Evolutionary conservation across 2,113 vertebrate genomes (phyloP), one percentile per base, ranked within the genome.

Genomic region (Orientallactaga bullata): DNA sequence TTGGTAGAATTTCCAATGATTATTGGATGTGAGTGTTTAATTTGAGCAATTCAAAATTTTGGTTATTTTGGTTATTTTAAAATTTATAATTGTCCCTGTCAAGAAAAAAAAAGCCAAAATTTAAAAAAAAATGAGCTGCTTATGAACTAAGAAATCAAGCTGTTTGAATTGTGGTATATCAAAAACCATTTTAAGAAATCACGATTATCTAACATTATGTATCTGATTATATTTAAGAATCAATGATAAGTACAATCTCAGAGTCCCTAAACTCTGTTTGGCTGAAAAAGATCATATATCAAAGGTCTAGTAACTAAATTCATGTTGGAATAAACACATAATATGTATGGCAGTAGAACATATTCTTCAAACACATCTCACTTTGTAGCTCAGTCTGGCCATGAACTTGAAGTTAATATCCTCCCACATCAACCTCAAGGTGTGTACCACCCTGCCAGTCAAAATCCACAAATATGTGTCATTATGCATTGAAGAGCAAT

Each of bases 1-100:
- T 93, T 90, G 47, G 39, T n/a, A 93, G 47, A 77, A 8, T 76
- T 30, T 93, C 84, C n/a, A 51, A 58, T 58, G 77, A 83, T 78
- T 66, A 73, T 66, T 21, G 78, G 30, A 66, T 74, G 5, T 51
- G 42, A 71, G 15, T 47, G 17, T 60, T 94, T 91, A 9, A 84
- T 55, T 93, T 87, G 21, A 95, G 51, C 69, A 30, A 1, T 72
- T 88, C 51, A 80, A 16, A 76, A 65, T 16, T 61, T 89, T 61
- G 32, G 7, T 61, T 79, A 74, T 35, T 61, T 89, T 61, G 32
- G 6, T 68, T 79, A 73, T 39, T 85, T 81, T 32, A 76, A 66
- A 95, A 89, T 94, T 26, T 68, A 63, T 61, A 39, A 77, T 74
- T 20, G 0, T 80, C 37, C 47, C 13, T 58, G n/a, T 30, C 71